Evolutionary conservation across 2,888 invertebrate species (phyloP), one percentile per base, ranked within the genome.

Genomic region (Erynnis tages): DNA sequence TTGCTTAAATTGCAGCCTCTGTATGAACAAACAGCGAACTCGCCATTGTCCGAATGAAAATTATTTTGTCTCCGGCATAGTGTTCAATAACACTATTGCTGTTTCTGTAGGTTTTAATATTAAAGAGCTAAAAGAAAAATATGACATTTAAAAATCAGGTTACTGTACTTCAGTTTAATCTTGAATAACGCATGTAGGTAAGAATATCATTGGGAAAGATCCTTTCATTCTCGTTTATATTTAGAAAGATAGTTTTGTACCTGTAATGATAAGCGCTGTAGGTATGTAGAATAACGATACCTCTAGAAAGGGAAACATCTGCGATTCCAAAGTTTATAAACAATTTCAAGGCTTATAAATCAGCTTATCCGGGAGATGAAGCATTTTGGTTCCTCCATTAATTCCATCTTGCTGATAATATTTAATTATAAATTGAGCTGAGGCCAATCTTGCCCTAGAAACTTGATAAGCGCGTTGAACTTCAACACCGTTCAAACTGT

Each of bases 1-100:
- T 78, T 73, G 76, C 76, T 73, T 79, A 76, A 81, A 83, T 77
- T 79, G 76, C 74, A 70, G 19, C 49, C 17, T 16, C 49, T 40
- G 23, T 23, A 49, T 34, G 32, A 35, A 43, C 30, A 52, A 13
- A 30, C 14, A 37, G 30, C 45, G 10, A 6, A 35, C 23, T 35
- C 19, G 27, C 8, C 11, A 8, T 13, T 23, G 11, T 34, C 25
- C 23, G 16, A 41, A 10, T 32, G 48, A 48, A 23, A 30, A 48
- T 21, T 21, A 32, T 14, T 41, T 19, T 49, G 11, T 21, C 32
- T 11, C 27, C 10, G 7, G 7, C 30, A 8, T 6, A 23, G 2
- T 3, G 25, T 11, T 13, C 13, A 30, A 29, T 11, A 11, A 29
- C n/a, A 11, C 11, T 0, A 4, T 13, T 30, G 5, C 3, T 27